Conservation (phyloP, 2,888 invertebrate genomes). For the Lycaena phlaeas region DNA sequence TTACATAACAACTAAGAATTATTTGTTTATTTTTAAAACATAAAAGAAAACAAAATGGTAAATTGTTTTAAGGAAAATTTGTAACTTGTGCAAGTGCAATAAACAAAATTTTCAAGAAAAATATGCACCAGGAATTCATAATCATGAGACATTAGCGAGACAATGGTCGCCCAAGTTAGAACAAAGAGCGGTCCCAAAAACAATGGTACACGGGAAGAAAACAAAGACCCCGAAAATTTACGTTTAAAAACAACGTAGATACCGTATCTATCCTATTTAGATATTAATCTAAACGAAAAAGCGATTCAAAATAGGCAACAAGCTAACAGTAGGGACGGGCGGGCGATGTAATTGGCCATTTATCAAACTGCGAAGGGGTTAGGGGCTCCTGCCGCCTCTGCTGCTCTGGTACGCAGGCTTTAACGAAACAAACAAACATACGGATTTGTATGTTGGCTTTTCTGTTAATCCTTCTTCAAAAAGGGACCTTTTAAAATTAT, state of each 20-base stretch:
- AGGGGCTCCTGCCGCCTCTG: conserved; percentile 49
- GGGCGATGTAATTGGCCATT: conserved; percentile 73
- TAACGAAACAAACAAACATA: conserved; percentile 35
- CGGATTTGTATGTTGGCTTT: conserved; percentile 20
- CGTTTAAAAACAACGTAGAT: conserved; percentile 73
- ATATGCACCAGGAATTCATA: conserved; percentile 20
- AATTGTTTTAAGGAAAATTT: too few species aligned
- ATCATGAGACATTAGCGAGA: conserved; percentile 21
- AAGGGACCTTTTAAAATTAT: not conserved
- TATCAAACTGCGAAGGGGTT: conserved; percentile 74
- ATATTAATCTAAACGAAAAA: conserved; percentile 74
- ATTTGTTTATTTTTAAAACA: too few species aligned
- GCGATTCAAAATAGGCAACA: conserved; percentile 74
- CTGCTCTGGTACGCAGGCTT: conserved; percentile 42
- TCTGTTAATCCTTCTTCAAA: conserved; percentile 6
- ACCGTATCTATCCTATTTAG: conserved; percentile 74
- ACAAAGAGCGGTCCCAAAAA: conserved; percentile 44
- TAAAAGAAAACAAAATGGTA: too few species aligned
- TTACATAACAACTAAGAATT: too few species aligned
- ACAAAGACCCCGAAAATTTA: conserved; percentile 59
- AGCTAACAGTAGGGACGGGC: conserved; percentile 70
- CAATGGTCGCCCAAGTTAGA: conserved; percentile 23
- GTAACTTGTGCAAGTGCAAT: conserved; percentile 1
- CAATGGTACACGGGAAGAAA: conserved; percentile 45
- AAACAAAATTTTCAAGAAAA: conserved; percentile 5